These are phyloP conservation scores for Siniperca obscura DNA, from an alignment of 2,797 vertebrate genomes.

Conservation along the genomic window DNA sequence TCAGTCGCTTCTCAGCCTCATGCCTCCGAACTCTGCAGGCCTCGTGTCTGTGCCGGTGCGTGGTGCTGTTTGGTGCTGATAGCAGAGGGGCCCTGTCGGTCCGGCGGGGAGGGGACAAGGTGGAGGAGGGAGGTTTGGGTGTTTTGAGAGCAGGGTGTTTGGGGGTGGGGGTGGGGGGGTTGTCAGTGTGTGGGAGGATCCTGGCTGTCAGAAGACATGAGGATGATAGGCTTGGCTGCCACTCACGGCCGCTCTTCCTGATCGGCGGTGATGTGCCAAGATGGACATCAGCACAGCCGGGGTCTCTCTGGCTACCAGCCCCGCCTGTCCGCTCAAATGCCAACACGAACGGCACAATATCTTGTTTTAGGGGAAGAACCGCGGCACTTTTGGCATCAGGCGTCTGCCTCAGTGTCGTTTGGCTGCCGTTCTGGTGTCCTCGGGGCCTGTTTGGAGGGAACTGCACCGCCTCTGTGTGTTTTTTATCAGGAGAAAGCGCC, in stretches of 20 bases:
- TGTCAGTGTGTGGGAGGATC: slow-evolving; percentile 34
- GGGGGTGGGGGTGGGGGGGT: neutral
- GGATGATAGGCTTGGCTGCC: slow-evolving; percentile 82
- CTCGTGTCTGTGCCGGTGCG: neutral
- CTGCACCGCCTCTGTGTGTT: slow-evolving; percentile 43
- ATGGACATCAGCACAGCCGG: slow-evolving; percentile 76
- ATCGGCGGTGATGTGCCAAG: slow-evolving; percentile 82
- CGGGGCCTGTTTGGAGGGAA: slow-evolving; percentile 70
- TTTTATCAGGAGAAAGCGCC: slow-evolving; percentile 41
- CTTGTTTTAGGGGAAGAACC: slow-evolving; percentile 73
- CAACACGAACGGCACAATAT: slow-evolving; percentile 72
- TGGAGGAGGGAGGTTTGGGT: slow-evolving; percentile 18
- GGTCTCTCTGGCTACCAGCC: slow-evolving; percentile 68
- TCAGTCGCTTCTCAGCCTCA: neutral
- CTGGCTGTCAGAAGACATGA: slow-evolving; percentile 81
- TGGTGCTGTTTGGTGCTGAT: slow-evolving; percentile 8
- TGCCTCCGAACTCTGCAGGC: neutral
- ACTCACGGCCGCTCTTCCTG: slow-evolving; percentile 77
- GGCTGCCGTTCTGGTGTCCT: slow-evolving; percentile 75
- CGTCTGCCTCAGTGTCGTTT: slow-evolving; percentile 69
- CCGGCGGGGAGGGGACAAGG: neutral
- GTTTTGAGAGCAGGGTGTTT: neutral
- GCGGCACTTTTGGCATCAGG: slow-evolving; percentile 71
- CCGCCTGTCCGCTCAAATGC: slow-evolving; percentile 68
- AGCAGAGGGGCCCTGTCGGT: slow-evolving; percentile 7